Base-by-base conservation (phyloP, 92 coral and sea anemone species). In the Bergia sp. region DNA sequence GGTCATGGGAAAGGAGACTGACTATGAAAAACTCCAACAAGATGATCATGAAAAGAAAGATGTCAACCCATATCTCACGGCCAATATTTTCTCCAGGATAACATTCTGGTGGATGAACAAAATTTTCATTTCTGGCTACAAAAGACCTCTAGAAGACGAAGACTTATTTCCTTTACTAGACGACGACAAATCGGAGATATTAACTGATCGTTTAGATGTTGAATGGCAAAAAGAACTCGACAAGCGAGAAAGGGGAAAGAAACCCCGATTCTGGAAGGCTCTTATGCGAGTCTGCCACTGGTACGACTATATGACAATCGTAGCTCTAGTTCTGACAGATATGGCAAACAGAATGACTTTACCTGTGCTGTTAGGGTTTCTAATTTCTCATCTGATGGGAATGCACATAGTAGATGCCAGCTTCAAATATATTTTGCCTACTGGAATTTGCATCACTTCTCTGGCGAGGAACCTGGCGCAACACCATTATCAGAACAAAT, bases 41-140 rank as follows among this genome's bases (percentile, higher is more conserved):
- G 93, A 91, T 29, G 96, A 95, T 29, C 93, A 86, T 18, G 88
- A 78, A 7, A 89, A 91, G 53, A 89, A 92, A 78, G 86, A 82
- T 15, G 92, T 95, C 77, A 95, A 95, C 93, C 98, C 98, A 0
- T 92, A 93, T 29, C 92, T 91, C 66, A 71, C 90, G 16, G 98
- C 98, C n/a, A 93, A 92, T 89, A 90, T 93, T 64, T 89, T 95
- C 89, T 93, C 96, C 36, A 80, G 91, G 44, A 78, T 95, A 15
- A 95, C 98, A 13, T 90, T 95, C 88, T 93, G 94, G 92, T 95
- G 98, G 98, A 95, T 95, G 98, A 95, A 95, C 94, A 89, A 92
- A 72, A 95, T 95, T 41, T 95, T 95, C 57, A 82, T 93, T 21
- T 89, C 89, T 72, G 98, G 98, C 38, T 93, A 91, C 93, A 93